Percentiles rank a stretch among this genome's conserved stretches.
phyloP scores from a whole-genome alignment of 2,888 invertebrate genomes.

The Apamea crenata region DNA sequence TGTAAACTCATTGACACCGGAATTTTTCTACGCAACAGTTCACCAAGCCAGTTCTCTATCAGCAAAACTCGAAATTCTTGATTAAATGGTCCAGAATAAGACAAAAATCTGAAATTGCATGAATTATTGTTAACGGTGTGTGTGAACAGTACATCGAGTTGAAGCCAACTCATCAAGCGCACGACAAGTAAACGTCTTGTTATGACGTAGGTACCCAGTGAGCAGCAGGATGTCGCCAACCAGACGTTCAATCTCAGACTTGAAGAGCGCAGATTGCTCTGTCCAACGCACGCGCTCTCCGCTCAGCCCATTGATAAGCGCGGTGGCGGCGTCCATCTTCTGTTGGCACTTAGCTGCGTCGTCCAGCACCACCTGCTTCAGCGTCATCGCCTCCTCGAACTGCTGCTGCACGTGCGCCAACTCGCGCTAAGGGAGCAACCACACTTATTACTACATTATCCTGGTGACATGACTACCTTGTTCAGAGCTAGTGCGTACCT shows the following conservation, averaged over 20 bases:
- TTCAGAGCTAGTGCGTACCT: conserved; percentile 73
- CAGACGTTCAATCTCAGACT: conserved; percentile 95
- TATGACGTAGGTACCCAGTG: conserved; percentile 88
- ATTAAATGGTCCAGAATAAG: conserved; percentile 97
- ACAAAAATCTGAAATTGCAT: conserved; percentile 91
- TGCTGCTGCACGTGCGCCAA: conserved; percentile 91
- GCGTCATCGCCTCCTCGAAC: conserved; percentile 93
- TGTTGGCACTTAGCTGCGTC: conserved; percentile 95
- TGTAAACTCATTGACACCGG: conserved; percentile 94
- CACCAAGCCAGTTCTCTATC: conserved; percentile 92
- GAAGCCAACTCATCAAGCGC: neutral
- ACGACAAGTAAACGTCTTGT: neutral
- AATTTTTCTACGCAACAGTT: conserved; percentile 92
- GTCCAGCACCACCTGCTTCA: conserved; percentile 93
- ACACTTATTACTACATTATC: neutral
- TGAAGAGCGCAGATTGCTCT: conserved; percentile 95
- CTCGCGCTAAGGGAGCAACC: conserved; percentile 77
- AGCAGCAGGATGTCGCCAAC: conserved; percentile 96
- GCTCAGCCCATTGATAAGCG: conserved; percentile 95
- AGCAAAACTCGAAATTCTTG: conserved; percentile 94
- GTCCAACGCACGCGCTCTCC: conserved; percentile 97
- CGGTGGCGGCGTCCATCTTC: conserved; percentile 97
- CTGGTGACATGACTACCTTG: neutral
- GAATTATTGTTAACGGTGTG: neutral
- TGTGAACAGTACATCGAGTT: neutral